Evolutionary conservation across 1,140 invertebrate species (phyloP).

Genomic region (Hylaeus anthracinus): DNA sequence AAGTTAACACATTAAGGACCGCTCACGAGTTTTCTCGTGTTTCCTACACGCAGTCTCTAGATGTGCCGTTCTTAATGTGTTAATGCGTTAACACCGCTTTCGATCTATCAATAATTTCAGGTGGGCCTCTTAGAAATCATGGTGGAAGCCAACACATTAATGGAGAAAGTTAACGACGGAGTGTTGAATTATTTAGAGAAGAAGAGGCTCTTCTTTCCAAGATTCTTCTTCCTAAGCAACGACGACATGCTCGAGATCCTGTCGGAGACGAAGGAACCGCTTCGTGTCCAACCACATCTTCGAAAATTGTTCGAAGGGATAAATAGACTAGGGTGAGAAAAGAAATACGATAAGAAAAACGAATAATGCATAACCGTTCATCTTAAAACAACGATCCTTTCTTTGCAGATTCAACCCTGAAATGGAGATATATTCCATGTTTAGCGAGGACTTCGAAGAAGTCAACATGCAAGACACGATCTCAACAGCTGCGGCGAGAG

Average conservation of each 20-base stretch:
- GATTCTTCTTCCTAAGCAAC: constrained; percentile 97
- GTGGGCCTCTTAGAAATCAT: constrained; percentile 89
- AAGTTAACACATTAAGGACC: no score
- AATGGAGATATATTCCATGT: constrained; percentile 92
- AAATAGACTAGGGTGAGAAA: constrained; percentile 75
- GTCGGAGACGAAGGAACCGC: constrained; percentile 94
- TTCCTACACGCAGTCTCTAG: no score
- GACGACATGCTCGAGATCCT: constrained; percentile 97
- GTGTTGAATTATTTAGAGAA: constrained; percentile 95
- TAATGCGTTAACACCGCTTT: no score
- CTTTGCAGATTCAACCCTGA: constrained; percentile 84
- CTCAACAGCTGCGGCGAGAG: constrained; percentile 89
- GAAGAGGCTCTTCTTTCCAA: constrained; percentile 94
- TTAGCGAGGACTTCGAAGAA: constrained; percentile 91
- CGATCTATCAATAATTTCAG: constrained; percentile 41
- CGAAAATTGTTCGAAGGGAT: constrained; percentile 93
- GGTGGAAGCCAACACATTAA: constrained; percentile 85
- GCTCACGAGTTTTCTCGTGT: no score
- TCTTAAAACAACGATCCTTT: neutral
- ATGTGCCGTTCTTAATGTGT: no score
- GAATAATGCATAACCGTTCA: neutral
- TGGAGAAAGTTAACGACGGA: constrained; percentile 93
- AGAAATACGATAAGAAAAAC: neutral
- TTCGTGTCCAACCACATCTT: constrained; percentile 93
- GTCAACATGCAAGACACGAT: constrained; percentile 87